These are phyloP conservation scores for Luscinia luscinia DNA, from an alignment of 2,797 vertebrate species.

Conservation along the genomic window DNA sequence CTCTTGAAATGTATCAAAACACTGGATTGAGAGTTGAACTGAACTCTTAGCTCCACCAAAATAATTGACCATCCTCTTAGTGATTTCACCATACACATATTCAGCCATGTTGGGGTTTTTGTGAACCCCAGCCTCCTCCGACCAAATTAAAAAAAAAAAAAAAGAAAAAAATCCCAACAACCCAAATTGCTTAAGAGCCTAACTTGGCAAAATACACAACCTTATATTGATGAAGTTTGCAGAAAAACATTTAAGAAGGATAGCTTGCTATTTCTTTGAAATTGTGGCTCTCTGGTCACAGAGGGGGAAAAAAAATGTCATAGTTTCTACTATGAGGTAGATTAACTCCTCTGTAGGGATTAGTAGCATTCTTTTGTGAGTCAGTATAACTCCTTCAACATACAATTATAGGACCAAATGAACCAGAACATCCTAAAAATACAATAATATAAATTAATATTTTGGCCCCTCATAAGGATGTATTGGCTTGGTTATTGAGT, in stretches of 20 bases:
- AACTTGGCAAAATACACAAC: background rate
- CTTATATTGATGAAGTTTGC: background rate
- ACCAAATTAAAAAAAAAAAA: background rate
- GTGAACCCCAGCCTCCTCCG: background rate
- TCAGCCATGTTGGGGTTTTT: fast-evolving
- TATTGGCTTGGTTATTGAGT: background rate
- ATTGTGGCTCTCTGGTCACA: background rate
- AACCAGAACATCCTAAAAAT: background rate
- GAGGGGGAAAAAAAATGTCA: fast-evolving
- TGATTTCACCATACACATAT: background rate
- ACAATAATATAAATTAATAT: background rate
- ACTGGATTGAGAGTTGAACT: background rate
- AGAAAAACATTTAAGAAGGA: background rate
- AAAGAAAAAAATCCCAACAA: fast-evolving
- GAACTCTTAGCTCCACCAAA: background rate
- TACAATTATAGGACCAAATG: background rate
- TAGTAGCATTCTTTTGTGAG: background rate
- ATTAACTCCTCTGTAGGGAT: background rate
- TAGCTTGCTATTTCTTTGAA: background rate
- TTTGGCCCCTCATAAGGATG: background rate
- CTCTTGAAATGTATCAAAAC: background rate
- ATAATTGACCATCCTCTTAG: background rate
- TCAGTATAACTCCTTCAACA: background rate
- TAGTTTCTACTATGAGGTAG: background rate
- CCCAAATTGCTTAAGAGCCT: background rate